phyloP scores from a whole-genome alignment of 2,888 invertebrate species.

The Drosophila ustulata region DNA sequence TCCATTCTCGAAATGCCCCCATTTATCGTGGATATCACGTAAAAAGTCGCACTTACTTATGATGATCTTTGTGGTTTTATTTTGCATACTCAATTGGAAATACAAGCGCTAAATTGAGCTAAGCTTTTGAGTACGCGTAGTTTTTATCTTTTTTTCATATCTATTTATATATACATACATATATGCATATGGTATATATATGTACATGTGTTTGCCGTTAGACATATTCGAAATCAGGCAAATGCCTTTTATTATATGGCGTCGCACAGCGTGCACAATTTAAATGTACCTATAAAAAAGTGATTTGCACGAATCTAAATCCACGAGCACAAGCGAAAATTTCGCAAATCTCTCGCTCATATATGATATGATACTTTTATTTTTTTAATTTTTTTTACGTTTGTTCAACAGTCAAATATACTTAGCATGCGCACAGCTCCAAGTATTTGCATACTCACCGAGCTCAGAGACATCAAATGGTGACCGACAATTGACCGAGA shows the following conservation, averaged over 20 bases:
- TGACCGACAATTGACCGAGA: conserved; percentile 33
- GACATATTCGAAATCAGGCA: conserved; percentile 24
- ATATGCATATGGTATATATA: conserved; percentile 4
- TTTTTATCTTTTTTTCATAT: conserved; percentile 19
- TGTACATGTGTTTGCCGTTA: conserved; percentile 36
- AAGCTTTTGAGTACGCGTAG: conserved; percentile 43
- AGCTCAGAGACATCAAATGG: conserved; percentile 31
- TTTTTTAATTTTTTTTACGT: conserved; percentile 16
- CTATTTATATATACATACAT: conserved; percentile 33
- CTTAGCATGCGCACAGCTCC: conserved; percentile 26
- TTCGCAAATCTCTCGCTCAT: conserved; percentile 45
- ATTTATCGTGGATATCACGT: conserved; percentile 2
- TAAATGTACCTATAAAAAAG: conserved; percentile 68
- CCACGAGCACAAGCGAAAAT: conserved; percentile 20
- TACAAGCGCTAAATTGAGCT: conserved; percentile 57
- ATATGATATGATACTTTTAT: conserved; percentile 48
- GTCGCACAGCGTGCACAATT: conserved; percentile 49
- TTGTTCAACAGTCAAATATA: conserved; percentile 47
- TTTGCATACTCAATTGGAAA: conserved; percentile 57
- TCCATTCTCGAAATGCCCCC: not conserved
- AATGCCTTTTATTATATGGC: conserved; percentile 44
- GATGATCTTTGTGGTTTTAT: conserved; percentile 29
- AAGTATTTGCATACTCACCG: conserved; percentile 19
- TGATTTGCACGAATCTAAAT: conserved; percentile 74
- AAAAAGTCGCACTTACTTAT: conserved; percentile 25